Conservation (phyloP, 1,140 invertebrate genomes). For the Tetramorium parvispinum region DNA sequence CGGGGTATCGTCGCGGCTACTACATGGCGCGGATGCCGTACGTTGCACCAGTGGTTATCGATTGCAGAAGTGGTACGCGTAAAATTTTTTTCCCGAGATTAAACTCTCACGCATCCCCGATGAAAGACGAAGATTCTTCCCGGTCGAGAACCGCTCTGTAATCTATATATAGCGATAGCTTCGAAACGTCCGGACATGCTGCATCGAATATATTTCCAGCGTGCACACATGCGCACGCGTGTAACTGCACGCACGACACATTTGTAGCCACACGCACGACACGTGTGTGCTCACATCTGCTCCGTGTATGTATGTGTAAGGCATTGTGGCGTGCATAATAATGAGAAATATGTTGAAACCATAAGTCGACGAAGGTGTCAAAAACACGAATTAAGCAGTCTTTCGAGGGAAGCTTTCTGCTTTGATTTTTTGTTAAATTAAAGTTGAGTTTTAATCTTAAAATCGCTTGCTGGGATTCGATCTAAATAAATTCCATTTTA, state of each 20-base stretch:
- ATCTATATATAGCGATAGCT: conserved; percentile 75
- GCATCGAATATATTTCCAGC: conserved; percentile 74
- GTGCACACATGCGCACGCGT: conserved; percentile 24
- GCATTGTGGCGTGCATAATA: conserved; percentile 56
- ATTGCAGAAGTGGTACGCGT: conserved; percentile 20
- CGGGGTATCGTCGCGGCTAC: not conserved
- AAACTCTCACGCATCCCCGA: conserved; percentile 56
- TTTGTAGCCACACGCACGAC: not conserved
- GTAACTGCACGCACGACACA: not conserved
- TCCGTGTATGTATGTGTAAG: not conserved
- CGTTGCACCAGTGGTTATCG: conserved; percentile 7
- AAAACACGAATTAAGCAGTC: not conserved
- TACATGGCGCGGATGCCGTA: not conserved
- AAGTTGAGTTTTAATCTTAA: not conserved
- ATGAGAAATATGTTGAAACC: conserved; percentile 45
- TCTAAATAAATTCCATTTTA: not conserved
- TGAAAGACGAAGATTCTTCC: conserved; percentile 70
- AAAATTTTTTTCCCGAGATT: conserved; percentile 58
- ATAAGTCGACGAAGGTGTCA: not conserved
- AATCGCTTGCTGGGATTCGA: not conserved
- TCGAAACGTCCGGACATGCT: conserved; percentile 69
- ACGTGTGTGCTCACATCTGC: not conserved
- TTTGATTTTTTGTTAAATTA: not conserved
- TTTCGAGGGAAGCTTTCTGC: not conserved
- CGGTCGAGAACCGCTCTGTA: conserved; percentile 71